Percentiles rank a stretch among this genome's conserved stretches.
These are phyloP conservation scores for Drosophila prostipennis DNA, from an alignment of 2,888 invertebrate species.

Conservation along the genomic window DNA sequence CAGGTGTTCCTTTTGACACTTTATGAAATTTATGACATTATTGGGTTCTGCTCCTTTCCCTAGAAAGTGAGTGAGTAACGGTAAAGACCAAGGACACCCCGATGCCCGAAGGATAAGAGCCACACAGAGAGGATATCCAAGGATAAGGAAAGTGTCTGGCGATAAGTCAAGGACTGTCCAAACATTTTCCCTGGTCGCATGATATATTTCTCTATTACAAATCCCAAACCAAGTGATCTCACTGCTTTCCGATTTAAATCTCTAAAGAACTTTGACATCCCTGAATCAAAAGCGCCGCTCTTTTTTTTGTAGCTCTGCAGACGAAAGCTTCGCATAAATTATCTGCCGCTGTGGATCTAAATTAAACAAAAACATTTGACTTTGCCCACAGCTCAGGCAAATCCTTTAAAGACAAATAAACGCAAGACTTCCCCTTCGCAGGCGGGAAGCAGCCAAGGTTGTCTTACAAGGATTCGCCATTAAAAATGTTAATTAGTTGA, in stretches of 20 bases:
- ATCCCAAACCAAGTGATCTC: not conserved
- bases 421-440: conserved; percentile 9
- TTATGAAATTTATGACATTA: conserved; percentile 82
- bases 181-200: conserved; percentile 45
- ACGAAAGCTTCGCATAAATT: conserved; percentile 71
- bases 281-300: conserved; percentile 69
- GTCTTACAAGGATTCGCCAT: conserved; percentile 83
- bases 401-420: conserved; percentile 68
- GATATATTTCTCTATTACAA: conserved; percentile 76
- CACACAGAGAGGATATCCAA: not conserved
- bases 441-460: conserved; percentile 27
- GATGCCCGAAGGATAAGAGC: conserved; percentile 18
- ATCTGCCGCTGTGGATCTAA: conserved; percentile 69
- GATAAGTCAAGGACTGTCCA: conserved; percentile 53
- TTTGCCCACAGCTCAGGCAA: conserved; percentile 58
- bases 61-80: conserved; percentile 69
- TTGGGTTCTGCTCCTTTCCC: conserved; percentile 59
- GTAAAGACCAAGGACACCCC: conserved; percentile 61
- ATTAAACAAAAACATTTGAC: conserved; percentile 77
- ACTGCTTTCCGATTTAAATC: conserved; percentile 29
- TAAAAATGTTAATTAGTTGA: conserved; percentile 84
- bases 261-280: conserved; percentile 52
- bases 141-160: conserved; percentile 53
- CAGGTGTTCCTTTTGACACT: conserved; percentile 79
- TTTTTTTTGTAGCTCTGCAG: conserved; percentile 6